A percentile compares a stretch with the other conserved stretches of the same genome.
phyloP scores from a whole-genome alignment of 2,113 vertebrate species.

The Percina caprodes region DNA sequence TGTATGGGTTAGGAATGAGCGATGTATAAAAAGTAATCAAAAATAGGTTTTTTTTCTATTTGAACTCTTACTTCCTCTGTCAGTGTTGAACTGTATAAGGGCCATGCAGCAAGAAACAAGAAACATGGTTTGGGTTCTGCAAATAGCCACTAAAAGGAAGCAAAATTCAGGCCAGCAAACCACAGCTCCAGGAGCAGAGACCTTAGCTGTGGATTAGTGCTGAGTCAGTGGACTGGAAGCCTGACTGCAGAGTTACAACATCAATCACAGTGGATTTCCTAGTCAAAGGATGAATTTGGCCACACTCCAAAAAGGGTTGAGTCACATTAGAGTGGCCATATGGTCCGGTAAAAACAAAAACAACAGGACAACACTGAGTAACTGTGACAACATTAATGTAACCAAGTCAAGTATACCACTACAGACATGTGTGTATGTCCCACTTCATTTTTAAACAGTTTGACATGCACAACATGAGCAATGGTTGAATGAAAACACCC shows the following conservation, averaged over 20 bases:
- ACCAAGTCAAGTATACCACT: neutral
- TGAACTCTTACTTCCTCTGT: conserved; percentile 6
- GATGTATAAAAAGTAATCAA: neutral
- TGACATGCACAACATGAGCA: neutral
- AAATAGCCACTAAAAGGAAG: conserved; percentile 39
- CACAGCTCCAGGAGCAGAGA: conserved; percentile 26
- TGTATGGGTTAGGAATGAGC: neutral
- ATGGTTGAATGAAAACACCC: neutral
- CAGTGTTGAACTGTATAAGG: conserved; percentile 36
- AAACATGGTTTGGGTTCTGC: conserved; percentile 6
- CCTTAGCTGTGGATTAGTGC: conserved; percentile 39
- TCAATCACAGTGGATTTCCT: conserved; percentile 45
- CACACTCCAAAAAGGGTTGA: neutral
- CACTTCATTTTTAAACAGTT: neutral
- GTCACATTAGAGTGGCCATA: conserved; percentile 31
- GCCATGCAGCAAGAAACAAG: conserved; percentile 25
- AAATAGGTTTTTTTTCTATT: neutral
- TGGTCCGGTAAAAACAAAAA: neutral
- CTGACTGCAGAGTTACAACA: conserved; percentile 50
- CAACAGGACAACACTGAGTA: neutral
- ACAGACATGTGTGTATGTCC: neutral
- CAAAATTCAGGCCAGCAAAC: conserved; percentile 30
- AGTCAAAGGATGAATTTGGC: conserved; percentile 25
- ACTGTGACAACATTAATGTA: neutral
- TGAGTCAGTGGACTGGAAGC: conserved; percentile 50